Base-by-base conservation (phyloP, 2,113 vertebrate genomes). In the Hippocampus comes region DNA sequence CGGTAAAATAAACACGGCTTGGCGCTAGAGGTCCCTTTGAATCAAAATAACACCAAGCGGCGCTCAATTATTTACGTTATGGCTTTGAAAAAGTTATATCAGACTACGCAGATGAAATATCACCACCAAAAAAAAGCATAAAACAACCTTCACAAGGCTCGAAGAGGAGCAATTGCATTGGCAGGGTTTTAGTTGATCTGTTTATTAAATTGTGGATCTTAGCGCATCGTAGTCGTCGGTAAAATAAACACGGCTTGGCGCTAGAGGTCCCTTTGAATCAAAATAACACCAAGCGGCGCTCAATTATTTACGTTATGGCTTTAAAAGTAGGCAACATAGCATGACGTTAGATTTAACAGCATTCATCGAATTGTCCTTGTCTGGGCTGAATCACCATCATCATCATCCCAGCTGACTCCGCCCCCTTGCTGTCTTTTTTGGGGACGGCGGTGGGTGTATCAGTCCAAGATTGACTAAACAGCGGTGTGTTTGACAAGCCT, bases 401-500 rank as follows among this genome's bases (percentile, higher is more conserved):
- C 67, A 21, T 55, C 51, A 55, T 55, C 18, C 2, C 9, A 55
- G 25, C 30, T 51, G 10, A 21, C 18, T 49, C 23, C n/a, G n/a
- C 60, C 57, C 12, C 20, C 77, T 55, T 61, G 30, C 63, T 4
- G 10, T 8, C 21, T n/a, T 55, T 68, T 55, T 56, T 25, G 34
- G 11, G 34, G 34, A 38, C 5, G 34, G 5, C 34, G 46, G 25
- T 27, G 38, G 41, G 5, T 41, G 30, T 84, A 80, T 78, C 73
- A 74, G 67, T 51, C 42, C 67, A 63, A 74, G 67, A 46, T 14
- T 71, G 72, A 78, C 83, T 89, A 91, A 91, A 89, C 74, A 81
- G 84, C 81, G 64, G 70, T 78, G 69, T 87, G 87, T 88, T 89
- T 81, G 87, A 81, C 89, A 84, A 86, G 80, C 78, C 78, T 78